These are phyloP conservation scores for Sericinus montela DNA, from an alignment of 2,888 invertebrate species.

Conservation along the genomic window DNA sequence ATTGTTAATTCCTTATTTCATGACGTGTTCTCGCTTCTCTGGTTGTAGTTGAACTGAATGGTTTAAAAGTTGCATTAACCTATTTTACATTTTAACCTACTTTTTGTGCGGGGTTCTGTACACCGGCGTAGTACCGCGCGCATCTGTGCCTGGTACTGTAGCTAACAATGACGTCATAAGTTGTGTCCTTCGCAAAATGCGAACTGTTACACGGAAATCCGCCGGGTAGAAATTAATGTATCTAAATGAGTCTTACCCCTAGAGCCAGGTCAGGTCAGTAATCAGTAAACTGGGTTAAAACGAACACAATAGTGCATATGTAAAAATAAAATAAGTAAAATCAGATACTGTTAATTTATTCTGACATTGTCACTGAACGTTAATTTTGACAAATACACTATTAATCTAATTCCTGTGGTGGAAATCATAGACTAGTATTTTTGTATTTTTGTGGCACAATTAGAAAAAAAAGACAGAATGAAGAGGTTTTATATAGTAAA, in stretches of 20 bases:
- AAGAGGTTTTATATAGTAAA: no score
- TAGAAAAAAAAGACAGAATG: no score
- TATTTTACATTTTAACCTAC: conserved; percentile 74
- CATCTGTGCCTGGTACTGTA: conserved; percentile 70
- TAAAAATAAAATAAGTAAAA: conserved; percentile 27
- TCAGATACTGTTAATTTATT: conserved; percentile 40
- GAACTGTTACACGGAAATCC: conserved; percentile 53
- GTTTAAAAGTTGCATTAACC: conserved; percentile 75
- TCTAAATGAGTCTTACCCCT: conserved; percentile 60
- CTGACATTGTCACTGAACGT: conserved; percentile 13
- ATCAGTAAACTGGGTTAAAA: conserved; percentile 53
- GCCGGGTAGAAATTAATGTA: conserved; percentile 46
- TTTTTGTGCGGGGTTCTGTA: conserved; percentile 63
- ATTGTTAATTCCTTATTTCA: conserved; percentile 34
- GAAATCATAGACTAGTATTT: no score
- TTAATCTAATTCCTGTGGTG: neutral
- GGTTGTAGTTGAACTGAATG: conserved; percentile 49
- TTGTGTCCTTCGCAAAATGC: conserved; percentile 51
- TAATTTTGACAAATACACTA: conserved; percentile 10
- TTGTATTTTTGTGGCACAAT: no score
- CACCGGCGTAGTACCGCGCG: conserved; percentile 60
- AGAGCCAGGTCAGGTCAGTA: conserved; percentile 39
- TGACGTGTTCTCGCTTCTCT: conserved; percentile 44
- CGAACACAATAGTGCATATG: conserved; percentile 37
- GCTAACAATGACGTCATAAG: conserved; percentile 60